These are phyloP conservation scores for Heterodera schachtii DNA, from an alignment of 1,140 invertebrate genomes.

Conservation along the genomic window DNA sequence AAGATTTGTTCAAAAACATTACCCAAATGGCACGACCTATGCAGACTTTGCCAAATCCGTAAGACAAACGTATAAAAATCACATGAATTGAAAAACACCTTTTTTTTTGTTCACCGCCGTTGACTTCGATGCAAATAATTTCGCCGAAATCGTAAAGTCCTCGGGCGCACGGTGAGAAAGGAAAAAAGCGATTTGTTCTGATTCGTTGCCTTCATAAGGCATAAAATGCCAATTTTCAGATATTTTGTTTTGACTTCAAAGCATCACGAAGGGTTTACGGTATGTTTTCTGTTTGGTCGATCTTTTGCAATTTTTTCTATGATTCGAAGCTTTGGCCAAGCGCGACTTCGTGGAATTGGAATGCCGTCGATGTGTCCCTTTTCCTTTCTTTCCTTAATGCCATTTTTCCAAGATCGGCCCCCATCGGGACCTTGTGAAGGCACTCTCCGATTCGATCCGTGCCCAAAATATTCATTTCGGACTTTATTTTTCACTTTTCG, in stretches of 20 bases:
- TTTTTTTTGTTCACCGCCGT: constrained; percentile 54
- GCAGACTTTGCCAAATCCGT: constrained; percentile 76
- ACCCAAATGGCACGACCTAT: constrained; percentile 69
- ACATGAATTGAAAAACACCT: constrained; percentile 5
- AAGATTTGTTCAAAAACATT: constrained; percentile 28
- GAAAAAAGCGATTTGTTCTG: background rate
- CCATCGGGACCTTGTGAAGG: constrained; percentile 78
- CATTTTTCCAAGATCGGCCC: constrained; percentile 71
- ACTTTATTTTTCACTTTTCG: constrained; percentile 67
- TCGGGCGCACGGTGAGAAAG: constrained; percentile 50
- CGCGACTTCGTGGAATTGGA: constrained; percentile 84
- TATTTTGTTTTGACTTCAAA: constrained; percentile 88
- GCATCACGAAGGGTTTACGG: constrained; percentile 87
- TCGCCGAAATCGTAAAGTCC: constrained; percentile 51
- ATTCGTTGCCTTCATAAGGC: background rate
- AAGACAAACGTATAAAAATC: background rate
- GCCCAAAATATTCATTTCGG: constrained; percentile 66
- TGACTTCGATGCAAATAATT: constrained; percentile 54
- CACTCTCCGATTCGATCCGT: constrained; percentile 62
- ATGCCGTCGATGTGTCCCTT: constrained; percentile 75
- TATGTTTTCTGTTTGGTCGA: background rate
- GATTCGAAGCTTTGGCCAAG: constrained; percentile 77
- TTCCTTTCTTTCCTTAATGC: background rate
- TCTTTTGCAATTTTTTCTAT: background rate
- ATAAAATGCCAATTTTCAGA: constrained; percentile 28